A percentile compares a stretch with the other conserved stretches of the same genome.
Conservation (phyloP, 2,797 vertebrate genomes). For the Hypotaenidia philippensis region DNA sequence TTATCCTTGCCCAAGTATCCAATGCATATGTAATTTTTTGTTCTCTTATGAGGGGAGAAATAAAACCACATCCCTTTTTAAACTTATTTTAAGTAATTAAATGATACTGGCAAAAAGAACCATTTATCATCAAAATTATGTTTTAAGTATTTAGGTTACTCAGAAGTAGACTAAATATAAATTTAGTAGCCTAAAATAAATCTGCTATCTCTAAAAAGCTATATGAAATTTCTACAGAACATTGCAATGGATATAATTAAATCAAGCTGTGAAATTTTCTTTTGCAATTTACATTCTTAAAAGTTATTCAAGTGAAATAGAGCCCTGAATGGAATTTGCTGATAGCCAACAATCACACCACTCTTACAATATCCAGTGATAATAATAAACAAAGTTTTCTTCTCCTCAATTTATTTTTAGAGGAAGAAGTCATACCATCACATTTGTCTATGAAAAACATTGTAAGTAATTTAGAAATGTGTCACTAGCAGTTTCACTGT, state of each 20-base stretch:
- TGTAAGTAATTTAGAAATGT: constrained; percentile 16
- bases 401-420: constrained; percentile 16
- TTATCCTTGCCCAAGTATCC: neutral
- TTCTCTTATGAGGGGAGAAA: neutral
- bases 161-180: neutral
- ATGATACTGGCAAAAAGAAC: neutral
- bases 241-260: neutral
- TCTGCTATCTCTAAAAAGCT: neutral
- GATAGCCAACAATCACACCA: neutral
- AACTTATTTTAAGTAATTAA: neutral
- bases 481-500: constrained; percentile 2
- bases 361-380: neutral
- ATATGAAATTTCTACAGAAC: neutral
- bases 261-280: neutral
- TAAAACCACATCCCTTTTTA: neutral
- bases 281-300: neutral
- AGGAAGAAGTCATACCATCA: constrained; percentile 39
- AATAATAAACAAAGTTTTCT: neutral
- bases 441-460: constrained; percentile 50
- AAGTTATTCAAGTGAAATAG: constrained; percentile 17
- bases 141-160: neutral
- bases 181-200: neutral
- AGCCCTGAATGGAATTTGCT: constrained; percentile 11
- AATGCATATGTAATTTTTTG: neutral
- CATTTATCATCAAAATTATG: neutral